These are phyloP conservation scores for Leucophora obtusa DNA, from an alignment of 2,888 invertebrate species.

Conservation along the genomic window DNA sequence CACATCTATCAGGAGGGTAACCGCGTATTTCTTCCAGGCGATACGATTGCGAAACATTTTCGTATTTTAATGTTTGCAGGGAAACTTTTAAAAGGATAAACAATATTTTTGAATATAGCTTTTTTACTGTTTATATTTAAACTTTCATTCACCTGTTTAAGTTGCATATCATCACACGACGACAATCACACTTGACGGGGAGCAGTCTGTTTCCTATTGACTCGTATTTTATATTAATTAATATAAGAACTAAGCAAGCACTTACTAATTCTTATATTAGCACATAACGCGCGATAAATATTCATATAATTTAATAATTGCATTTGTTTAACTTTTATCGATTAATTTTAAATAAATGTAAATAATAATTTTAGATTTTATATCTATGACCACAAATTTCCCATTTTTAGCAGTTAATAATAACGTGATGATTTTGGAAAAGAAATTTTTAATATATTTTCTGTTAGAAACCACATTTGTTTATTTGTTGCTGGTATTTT, in stretches of 20 bases:
- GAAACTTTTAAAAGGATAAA: too few relatives aligned
- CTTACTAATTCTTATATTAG: constrained; percentile 51
- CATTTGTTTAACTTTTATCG: constrained; percentile 35
- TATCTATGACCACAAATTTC: constrained; percentile 52
- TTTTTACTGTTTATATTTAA: too few relatives aligned
- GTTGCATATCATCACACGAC: constrained; percentile 78
- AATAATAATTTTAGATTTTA: constrained; percentile 34
- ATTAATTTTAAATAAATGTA: constrained; percentile 27
- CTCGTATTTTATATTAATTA: constrained; percentile 34
- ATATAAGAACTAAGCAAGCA: constrained; percentile 35
- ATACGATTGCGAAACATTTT: too few relatives aligned
- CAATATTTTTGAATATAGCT: too few relatives aligned
- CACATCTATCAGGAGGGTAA: too few relatives aligned
- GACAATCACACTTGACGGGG: constrained; percentile 75
- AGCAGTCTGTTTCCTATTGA: constrained; percentile 35
- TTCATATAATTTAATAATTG: constrained; percentile 43
- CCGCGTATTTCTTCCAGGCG: too few relatives aligned
- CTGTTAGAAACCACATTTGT: background rate
- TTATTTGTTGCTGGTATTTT: background rate
- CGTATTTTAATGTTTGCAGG: too few relatives aligned
- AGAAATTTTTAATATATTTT: background rate
- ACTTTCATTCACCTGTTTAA: constrained; percentile 75
- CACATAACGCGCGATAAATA: constrained; percentile 47
- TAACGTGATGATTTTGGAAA: constrained; percentile 8
- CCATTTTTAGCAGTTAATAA: constrained; percentile 55